Evolutionary conservation across 2,888 invertebrate species (phyloP).

Genomic region (Heliconius cydno): DNA sequence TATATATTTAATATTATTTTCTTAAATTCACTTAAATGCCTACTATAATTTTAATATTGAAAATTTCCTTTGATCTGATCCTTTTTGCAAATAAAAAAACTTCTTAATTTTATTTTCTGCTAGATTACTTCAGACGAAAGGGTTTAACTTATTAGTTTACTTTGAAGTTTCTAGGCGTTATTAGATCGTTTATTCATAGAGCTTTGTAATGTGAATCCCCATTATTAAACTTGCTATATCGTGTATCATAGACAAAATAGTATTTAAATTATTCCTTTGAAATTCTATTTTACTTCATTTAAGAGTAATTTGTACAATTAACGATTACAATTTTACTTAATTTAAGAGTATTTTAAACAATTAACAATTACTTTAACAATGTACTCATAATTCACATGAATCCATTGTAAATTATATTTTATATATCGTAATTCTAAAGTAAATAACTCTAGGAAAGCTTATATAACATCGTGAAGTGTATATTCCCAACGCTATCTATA

Average conservation of each 20-base stretch:
- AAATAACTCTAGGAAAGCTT: not conserved
- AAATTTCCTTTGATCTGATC: conserved; percentile 15
- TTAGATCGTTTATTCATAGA: conserved; percentile 2
- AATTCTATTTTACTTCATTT: not conserved
- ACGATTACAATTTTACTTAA: not conserved
- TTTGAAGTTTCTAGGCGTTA: conserved; percentile 25
- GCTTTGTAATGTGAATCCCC: not conserved
- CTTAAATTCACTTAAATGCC: not conserved
- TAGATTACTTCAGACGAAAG: conserved; percentile 12
- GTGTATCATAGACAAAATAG: not conserved
- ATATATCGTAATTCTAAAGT: not conserved
- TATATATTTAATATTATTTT: conserved; percentile 1
- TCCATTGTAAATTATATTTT: not conserved
- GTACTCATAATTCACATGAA: not conserved
- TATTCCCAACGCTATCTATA: not conserved
- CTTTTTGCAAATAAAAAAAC: conserved; percentile 13
- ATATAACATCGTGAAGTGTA: not conserved
- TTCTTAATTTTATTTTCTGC: conserved; percentile 6
- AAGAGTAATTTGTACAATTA: not conserved
- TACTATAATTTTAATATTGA: not conserved
- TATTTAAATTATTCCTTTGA: not conserved
- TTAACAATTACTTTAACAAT: not conserved
- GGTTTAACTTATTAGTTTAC: conserved; percentile 23
- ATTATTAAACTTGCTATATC: not conserved
- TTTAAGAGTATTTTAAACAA: not conserved